A percentile compares a stretch with the other conserved stretches of the same genome.
Evolutionary conservation across 2,797 vertebrate genomes (phyloP).

Genomic region (Trematocara caparti): DNA sequence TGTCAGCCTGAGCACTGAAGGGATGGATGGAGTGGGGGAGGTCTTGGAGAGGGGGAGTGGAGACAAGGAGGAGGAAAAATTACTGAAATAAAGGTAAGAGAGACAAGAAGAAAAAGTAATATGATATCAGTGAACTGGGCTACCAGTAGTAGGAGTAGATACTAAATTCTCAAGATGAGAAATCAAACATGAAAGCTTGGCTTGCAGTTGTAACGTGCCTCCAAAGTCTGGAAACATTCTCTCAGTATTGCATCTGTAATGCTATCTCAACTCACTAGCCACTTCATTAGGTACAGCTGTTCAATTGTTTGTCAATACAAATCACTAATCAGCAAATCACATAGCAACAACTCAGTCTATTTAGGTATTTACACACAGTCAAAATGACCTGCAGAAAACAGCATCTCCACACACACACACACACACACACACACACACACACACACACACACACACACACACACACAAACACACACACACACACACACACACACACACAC

Average conservation of each 20-base stretch:
- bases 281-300: neutral
- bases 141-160: neutral
- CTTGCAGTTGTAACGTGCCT: neutral
- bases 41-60: neutral
- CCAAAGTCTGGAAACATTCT: neutral
- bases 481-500: no score
- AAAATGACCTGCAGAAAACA: neutral
- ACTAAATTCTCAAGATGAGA: neutral
- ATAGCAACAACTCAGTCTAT: neutral
- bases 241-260: neutral
- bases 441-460: no score
- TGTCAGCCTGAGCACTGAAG: constrained; percentile 51
- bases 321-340: neutral
- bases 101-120: neutral
- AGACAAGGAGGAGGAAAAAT: neutral
- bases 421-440: no score
- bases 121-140: neutral
- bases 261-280: neutral
- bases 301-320: neutral
- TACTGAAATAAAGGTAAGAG: neutral
- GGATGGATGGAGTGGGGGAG: constrained; percentile 8
- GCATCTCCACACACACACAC: neutral
- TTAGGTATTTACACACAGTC: neutral
- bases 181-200: neutral
- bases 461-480: no score